Percentiles rank a stretch among this genome's conserved stretches.
Conservation (phyloP, 2,113 vertebrate species). For the Leptosomus discolor region DNA sequence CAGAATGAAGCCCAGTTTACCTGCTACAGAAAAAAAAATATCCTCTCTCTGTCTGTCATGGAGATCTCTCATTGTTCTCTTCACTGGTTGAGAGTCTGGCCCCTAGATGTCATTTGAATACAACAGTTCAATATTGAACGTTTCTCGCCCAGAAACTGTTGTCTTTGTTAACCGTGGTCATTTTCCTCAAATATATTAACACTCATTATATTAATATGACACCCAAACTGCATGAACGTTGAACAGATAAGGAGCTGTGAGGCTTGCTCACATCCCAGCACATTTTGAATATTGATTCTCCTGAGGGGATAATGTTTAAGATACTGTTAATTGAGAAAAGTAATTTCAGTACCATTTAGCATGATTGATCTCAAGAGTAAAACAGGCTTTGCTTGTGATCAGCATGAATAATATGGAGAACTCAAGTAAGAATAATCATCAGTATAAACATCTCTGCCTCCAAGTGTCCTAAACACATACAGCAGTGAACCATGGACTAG, state of each 20-base stretch:
- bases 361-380: slow-evolving; percentile 8
- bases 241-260: neutral
- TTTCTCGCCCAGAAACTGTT: neutral
- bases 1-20: neutral
- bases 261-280: neutral
- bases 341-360: slow-evolving; percentile 7
- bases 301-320: neutral
- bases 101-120: neutral
- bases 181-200: neutral
- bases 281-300: neutral
- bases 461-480: neutral
- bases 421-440: neutral
- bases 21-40: neutral
- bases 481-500: neutral
- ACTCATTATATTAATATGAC: neutral
- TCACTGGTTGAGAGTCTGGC: neutral
- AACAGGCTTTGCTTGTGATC: neutral
- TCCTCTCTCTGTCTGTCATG: neutral
- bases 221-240: neutral
- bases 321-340: slow-evolving; percentile 22
- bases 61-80: neutral
- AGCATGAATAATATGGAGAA: neutral
- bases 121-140: neutral
- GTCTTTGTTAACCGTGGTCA: neutral
- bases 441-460: neutral